Evolutionary conservation across 2,113 vertebrate species (phyloP), one percentile per base, ranked within the genome.

Genomic region (Laticauda colubrina): DNA sequence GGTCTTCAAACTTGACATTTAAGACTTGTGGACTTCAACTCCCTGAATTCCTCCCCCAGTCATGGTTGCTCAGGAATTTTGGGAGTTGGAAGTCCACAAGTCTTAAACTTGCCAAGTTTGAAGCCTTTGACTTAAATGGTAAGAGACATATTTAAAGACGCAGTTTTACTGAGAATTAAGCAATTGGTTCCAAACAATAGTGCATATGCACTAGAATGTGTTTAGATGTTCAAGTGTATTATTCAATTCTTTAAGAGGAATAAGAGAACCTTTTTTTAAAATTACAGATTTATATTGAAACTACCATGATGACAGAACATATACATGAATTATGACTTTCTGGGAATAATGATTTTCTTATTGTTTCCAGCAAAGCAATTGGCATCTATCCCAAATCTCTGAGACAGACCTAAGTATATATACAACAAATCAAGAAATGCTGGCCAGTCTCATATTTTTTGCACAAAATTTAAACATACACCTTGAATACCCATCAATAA

Each of bases 401-500:
- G 29, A 24, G 87, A 85, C 29, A 57, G 18, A 57, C 7, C 29
- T 55, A 87, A 51, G 29, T 55, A 29, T 39, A 39, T 39, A 88
- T 20, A 75, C n/a, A 43, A 5, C 20, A n/a, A 1, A 24, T 64
- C n/a, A 57, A 89, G 91, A 15, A 87, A 57, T 88, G 89, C 91
- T 92, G 69, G 87, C 7, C 75, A 87, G 18, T 90, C 57, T 18
- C 87, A 89, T 34, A 93, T 93, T 92, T 93, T 91, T 89, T 39
- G 90, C 61, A 94, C 18, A 20, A 29, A 81, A 0, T 0, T 23
- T 95, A 92, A 95, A 0, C 0, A 14, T 55, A 54, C 3, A 29
- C 29, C 45, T 93, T 95, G 94, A 89, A 90, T 90, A 34, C 88
- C 91, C 3, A 64, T 57, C 55, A 51, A 2, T 89, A 95, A 57